Evolutionary conservation across 1,140 invertebrate species (phyloP), one percentile per base, ranked within the genome.

Genomic region (Zaprionus nigranus): DNA sequence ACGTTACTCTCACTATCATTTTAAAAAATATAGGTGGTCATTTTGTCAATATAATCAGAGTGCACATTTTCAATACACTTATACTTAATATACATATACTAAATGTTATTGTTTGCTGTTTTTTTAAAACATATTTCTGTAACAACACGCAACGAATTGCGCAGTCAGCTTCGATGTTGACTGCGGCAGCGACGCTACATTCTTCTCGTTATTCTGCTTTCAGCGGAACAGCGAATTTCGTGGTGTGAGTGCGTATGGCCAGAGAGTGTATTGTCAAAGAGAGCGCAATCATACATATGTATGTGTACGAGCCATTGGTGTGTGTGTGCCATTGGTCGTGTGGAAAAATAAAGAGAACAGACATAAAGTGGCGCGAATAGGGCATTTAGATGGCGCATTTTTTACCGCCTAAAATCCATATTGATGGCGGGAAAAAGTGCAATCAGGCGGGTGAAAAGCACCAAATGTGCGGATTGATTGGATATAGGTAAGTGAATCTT

Each of bases 401-500:
- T 83, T 88, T 88, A 88, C 75, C 84, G 85, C 85, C 85, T 82
- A 88, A 88, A 88, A 85, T 85, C 85, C 85, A 90, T 90, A 58
- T 71, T 57, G 72, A 79, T 88, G 84, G 84, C 84, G 84, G 74
- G 84, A 88, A 82, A 82, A 88, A 84, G 74, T 88, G 84, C 85
- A 88, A 84, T 90, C 71, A 65, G 71, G 71, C 79, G 65, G 70
- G 72, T 76, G 24, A 56, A 51, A 13, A 82, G 2, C n/a, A 64
- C 20, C 34, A 53, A 59, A 54, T 57, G 54, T 68, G 34, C 63
- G 46, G 75, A 59, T 63, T 70, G 77, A 86, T 80, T 88, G 81
- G 74, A 88, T 83, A 88, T 78, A 34, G 9, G 2, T 17, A 46
- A 46, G 15, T 17, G 2, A 43, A 43, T 43, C 40, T 43, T 5